Evolutionary conservation across 2,113 vertebrate species (phyloP).

Genomic region (Chionis minor): DNA sequence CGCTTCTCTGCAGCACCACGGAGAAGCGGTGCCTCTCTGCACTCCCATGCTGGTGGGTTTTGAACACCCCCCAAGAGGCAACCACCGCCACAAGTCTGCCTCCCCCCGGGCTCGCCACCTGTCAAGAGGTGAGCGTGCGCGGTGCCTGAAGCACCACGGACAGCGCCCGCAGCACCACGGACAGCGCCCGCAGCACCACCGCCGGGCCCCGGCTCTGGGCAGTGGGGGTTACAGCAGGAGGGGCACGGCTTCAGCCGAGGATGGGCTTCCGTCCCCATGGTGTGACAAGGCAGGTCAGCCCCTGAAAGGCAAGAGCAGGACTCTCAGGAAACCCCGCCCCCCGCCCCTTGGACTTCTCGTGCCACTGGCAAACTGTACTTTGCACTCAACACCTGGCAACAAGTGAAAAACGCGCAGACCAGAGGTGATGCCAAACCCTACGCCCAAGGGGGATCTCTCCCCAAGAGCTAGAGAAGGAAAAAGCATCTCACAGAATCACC

Average conservation of each 20-base stretch:
- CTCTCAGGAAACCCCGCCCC: background rate
- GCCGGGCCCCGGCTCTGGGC: background rate
- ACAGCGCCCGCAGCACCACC: background rate
- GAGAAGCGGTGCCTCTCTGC: background rate
- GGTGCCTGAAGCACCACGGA: background rate
- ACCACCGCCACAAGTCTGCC: background rate
- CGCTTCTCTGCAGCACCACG: background rate
- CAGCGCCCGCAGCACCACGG: background rate
- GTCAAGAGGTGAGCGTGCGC: rapidly evolving
- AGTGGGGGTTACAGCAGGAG: too few relatives aligned
- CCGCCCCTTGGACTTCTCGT: rapidly evolving
- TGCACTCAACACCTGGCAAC: rapidly evolving
- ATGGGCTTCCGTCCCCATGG: rapidly evolving
- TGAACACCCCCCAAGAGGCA: rapidly evolving
- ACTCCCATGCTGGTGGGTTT: background rate
- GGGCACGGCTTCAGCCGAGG: rapidly evolving
- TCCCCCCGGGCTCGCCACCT: rapidly evolving
- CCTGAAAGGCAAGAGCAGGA: background rate
- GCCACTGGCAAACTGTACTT: rapidly evolving
- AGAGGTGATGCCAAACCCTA: rapidly evolving
- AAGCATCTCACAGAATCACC: too few relatives aligned
- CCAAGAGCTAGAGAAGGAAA: background rate
- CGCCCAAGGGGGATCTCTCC: rapidly evolving
- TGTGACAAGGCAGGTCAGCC: background rate
- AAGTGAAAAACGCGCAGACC: rapidly evolving